Evolutionary conservation across 1,140 invertebrate genomes (phyloP).

Genomic region (Caerostris darwini): DNA sequence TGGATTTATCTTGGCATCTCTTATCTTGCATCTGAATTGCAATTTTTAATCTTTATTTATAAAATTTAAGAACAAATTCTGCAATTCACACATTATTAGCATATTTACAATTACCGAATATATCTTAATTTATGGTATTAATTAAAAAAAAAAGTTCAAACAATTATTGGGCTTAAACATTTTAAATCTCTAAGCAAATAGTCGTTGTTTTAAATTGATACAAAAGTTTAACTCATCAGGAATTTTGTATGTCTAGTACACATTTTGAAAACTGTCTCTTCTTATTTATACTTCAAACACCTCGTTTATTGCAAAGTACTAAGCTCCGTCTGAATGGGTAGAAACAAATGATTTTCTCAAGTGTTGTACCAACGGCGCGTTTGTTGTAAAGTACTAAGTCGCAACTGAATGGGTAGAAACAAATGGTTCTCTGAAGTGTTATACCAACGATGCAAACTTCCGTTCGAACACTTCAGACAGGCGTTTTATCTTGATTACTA

Average conservation of each 20-base stretch:
- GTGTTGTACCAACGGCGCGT: background rate
- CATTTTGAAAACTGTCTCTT: conserved; percentile 46
- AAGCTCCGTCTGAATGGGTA: background rate
- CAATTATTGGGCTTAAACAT: too few species aligned
- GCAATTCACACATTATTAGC: too few species aligned
- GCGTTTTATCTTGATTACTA: background rate
- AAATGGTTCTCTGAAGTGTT: background rate
- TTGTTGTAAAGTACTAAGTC: background rate
- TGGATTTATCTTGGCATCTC: too few species aligned
- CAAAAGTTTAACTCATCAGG: too few species aligned
- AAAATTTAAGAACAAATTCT: too few species aligned
- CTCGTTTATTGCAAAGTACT: background rate
- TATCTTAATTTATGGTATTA: too few species aligned
- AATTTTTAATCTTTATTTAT: too few species aligned
- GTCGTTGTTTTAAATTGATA: too few species aligned
- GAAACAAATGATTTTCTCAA: background rate
- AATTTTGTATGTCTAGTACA: background rate
- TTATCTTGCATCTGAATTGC: too few species aligned
- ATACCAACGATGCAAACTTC: background rate
- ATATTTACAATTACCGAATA: too few species aligned
- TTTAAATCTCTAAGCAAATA: too few species aligned
- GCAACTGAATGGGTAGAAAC: background rate
- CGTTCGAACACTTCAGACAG: background rate
- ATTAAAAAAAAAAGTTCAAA: too few species aligned
- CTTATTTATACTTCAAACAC: conserved; percentile 26